These are phyloP conservation scores for Nothocercus julius DNA, from an alignment of 2,113 vertebrate genomes.

Conservation along the genomic window DNA sequence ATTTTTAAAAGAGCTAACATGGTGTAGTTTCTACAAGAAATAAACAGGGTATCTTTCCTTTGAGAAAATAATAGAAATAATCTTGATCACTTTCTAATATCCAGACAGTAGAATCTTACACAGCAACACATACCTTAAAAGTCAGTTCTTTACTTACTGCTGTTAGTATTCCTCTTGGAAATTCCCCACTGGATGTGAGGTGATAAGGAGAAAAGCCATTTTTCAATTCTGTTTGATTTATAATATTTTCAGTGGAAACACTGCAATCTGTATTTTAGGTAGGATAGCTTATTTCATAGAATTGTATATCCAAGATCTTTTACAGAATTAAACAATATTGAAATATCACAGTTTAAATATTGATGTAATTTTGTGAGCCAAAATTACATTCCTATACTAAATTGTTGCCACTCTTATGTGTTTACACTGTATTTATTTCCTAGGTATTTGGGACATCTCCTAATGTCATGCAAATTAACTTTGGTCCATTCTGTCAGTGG, in stretches of 20 bases:
- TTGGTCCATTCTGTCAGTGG: background rate
- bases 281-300: background rate
- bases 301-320: background rate
- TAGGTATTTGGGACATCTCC: background rate
- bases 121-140: slow-evolving; percentile 43
- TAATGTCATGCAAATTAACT: background rate
- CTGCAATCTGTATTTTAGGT: background rate
- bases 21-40: background rate
- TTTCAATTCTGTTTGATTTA: slow-evolving; percentile 27
- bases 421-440: background rate
- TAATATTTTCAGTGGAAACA: background rate
- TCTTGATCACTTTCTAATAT: slow-evolving; percentile 47
- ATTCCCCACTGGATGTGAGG: slow-evolving; percentile 14
- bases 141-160: slow-evolving; percentile 32
- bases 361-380: background rate
- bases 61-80: slow-evolving; percentile 12
- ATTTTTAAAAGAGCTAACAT: background rate
- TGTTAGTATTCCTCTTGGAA: slow-evolving; percentile 52
- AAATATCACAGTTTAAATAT: background rate
- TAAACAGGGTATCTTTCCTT: background rate
- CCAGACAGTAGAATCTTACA: slow-evolving; percentile 28
- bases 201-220: background rate
- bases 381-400: background rate
- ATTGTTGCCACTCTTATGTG: background rate
- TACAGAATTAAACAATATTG: background rate